These are phyloP conservation scores for Vultur gryphus DNA, from an alignment of 2,797 vertebrate genomes.

Conservation along the genomic window DNA sequence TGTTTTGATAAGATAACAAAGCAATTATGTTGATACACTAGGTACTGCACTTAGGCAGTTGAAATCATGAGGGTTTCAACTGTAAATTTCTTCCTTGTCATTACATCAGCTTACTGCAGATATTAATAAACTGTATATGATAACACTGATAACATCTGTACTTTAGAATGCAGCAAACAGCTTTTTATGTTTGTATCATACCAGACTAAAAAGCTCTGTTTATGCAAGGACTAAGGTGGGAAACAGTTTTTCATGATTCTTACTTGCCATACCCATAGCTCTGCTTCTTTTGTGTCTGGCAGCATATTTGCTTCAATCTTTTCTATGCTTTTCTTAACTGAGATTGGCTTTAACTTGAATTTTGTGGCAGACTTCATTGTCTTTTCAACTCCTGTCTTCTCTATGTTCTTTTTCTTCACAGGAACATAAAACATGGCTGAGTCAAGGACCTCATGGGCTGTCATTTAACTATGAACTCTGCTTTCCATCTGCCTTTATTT, in stretches of 20 bases:
- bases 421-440: background rate
- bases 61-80: background rate
- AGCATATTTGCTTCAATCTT: background rate
- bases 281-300: background rate
- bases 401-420: background rate
- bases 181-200: background rate
- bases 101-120: background rate
- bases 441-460: background rate
- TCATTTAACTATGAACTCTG: background rate
- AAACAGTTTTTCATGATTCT: background rate
- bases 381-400: background rate
- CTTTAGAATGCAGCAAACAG: background rate
- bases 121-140: background rate
- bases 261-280: background rate
- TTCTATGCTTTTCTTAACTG: background rate
- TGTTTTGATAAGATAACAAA: background rate
- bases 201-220: background rate
- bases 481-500: background rate
- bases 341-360: background rate
- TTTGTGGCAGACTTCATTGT: background rate
- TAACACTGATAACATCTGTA: background rate
- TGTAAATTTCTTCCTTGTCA: background rate
- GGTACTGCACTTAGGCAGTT: background rate
- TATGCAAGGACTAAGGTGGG: background rate
- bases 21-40: background rate